Evolutionary conservation across 2,888 invertebrate genomes (phyloP).

Genomic region (Dynastes maya): DNA sequence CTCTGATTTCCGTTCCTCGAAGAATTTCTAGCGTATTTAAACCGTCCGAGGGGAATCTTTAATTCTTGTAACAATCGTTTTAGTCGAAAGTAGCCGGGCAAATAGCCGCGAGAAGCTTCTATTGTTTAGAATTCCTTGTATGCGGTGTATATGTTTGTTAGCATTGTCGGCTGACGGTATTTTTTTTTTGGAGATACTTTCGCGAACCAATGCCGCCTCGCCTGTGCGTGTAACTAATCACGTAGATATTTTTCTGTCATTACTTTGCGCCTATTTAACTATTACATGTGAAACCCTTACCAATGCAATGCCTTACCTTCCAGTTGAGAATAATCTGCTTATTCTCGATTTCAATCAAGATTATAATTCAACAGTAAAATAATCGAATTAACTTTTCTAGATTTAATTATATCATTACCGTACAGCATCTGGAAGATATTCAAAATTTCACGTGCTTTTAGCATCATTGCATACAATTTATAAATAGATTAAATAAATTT

Average conservation of each 20-base stretch:
- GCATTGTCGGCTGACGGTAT: neutral
- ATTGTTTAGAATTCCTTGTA: neutral
- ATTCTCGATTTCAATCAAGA: too few species aligned
- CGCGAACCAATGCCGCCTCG: neutral
- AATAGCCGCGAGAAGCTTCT: too few species aligned
- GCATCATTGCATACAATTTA: too few species aligned
- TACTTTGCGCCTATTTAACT: neutral
- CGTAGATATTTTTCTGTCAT: conserved; percentile 19
- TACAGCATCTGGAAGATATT: too few species aligned
- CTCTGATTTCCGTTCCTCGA: neutral
- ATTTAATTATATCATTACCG: too few species aligned
- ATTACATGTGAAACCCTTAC: conserved; percentile 7
- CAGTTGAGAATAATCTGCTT: too few species aligned
- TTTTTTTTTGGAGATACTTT: conserved; percentile 15
- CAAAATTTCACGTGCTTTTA: too few species aligned
- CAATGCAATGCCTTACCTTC: neutral
- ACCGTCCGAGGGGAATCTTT: neutral
- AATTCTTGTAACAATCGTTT: neutral
- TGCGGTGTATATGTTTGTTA: neutral
- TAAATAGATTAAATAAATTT: too few species aligned
- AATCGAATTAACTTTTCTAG: too few species aligned
- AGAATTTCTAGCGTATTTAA: neutral
- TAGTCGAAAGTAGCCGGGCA: neutral
- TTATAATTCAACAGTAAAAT: too few species aligned
- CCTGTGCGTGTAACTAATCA: conserved; percentile 23